Conservation (phyloP, 2,888 invertebrate genomes). For the Dicyrtoma fusca region DNA sequence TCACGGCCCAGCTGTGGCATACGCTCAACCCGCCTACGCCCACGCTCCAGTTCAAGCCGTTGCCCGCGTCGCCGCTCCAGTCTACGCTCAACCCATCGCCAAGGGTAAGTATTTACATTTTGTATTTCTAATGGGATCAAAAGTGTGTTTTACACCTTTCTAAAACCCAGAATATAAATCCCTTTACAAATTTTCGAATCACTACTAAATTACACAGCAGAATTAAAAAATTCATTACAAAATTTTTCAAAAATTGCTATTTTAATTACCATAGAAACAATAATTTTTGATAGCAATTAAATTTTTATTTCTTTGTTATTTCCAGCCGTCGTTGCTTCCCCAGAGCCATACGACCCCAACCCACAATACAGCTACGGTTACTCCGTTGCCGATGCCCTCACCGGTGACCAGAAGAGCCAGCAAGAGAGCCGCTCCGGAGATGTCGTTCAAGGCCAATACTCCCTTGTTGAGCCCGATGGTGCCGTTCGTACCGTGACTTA, state of each 20-base stretch:
- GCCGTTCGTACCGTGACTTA: constrained; percentile 39
- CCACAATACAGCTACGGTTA: constrained; percentile 47
- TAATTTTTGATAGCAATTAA: too few species aligned
- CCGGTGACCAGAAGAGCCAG: constrained; percentile 41
- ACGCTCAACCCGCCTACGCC: constrained; percentile 1
- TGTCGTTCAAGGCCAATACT: constrained; percentile 41
- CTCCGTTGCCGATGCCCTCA: constrained; percentile 38
- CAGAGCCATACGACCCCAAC: constrained; percentile 45
- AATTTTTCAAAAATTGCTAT: not conserved
- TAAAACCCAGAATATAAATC: too few species aligned
- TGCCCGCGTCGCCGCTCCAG: not conserved
- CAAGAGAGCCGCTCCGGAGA: constrained; percentile 26
- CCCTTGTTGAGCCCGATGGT: constrained; percentile 41
- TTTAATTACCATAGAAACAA: too few species aligned
- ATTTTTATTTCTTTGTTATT: not conserved
- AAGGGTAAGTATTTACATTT: constrained; percentile 11
- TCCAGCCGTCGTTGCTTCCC: constrained; percentile 19
- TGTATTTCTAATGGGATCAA: too few species aligned
- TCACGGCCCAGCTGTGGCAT: not conserved
- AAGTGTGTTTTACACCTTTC: not conserved
- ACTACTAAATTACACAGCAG: too few species aligned
- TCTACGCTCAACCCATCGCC: not conserved
- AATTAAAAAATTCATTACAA: not conserved
- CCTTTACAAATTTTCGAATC: too few species aligned
- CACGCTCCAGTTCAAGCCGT: not conserved